Conservation (phyloP, 2,888 invertebrate species). For the Eucera pruinosa region DNA sequence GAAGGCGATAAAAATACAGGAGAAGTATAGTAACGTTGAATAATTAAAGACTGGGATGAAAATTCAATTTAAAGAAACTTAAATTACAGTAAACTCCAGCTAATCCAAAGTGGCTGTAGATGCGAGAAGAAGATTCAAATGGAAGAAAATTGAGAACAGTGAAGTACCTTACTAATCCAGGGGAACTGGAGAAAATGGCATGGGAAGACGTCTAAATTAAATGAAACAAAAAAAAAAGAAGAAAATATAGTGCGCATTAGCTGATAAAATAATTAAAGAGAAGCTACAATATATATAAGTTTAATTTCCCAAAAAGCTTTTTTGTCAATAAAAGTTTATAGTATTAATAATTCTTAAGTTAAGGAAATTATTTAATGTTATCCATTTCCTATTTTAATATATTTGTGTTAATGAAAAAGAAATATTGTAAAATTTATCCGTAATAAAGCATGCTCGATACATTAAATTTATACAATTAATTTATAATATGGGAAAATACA, state of each 20-base stretch:
- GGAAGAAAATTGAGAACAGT: not conserved
- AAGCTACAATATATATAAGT: not conserved
- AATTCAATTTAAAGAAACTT: constrained; percentile 4
- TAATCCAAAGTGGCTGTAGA: constrained; percentile 4
- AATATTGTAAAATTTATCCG: not conserved
- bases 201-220: constrained; percentile 6
- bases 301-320: not conserved
- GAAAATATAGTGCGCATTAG: not conserved
- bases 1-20: not conserved
- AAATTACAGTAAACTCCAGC: not conserved
- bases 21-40: not conserved
- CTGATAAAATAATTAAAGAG: not conserved
- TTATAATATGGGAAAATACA: too few species aligned
- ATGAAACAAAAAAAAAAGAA: too few species aligned
- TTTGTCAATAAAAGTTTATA: not conserved
- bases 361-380: not conserved
- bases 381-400: too few species aligned
- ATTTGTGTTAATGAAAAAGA: too few species aligned
- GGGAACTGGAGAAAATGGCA: not conserved
- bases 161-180: constrained; percentile 1
- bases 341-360: not conserved
- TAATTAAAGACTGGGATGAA: constrained; percentile 5
- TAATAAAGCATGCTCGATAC: too few species aligned
- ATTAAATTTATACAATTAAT: too few species aligned
- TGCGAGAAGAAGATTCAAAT: not conserved